These are phyloP conservation scores for Aphelinus certus DNA, from an alignment of 1,140 invertebrate species.

Conservation along the genomic window DNA sequence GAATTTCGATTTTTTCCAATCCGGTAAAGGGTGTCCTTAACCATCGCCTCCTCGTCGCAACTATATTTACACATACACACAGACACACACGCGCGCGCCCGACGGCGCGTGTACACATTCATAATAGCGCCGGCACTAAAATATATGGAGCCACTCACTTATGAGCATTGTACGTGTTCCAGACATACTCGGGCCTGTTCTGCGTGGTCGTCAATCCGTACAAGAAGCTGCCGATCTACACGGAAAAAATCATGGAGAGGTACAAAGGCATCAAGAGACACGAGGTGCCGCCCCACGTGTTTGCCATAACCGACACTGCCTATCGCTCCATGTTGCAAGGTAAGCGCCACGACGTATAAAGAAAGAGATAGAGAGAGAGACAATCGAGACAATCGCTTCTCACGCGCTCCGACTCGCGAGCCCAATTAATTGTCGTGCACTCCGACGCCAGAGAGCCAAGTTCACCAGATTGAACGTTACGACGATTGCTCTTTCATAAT, in stretches of 20 bases:
- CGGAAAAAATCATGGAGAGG: conserved; percentile 98
- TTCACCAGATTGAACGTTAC: too few relatives aligned
- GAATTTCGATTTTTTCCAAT: too few relatives aligned
- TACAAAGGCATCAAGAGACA: conserved; percentile 99
- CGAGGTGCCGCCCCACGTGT: conserved; percentile 99
- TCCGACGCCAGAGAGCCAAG: too few relatives aligned
- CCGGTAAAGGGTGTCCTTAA: too few relatives aligned
- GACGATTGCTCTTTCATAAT: too few relatives aligned
- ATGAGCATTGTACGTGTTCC: conserved; percentile 60
- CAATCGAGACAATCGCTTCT: too few relatives aligned
- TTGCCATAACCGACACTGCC: conserved; percentile 98
- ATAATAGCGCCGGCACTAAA: neutral
- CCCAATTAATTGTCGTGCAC: too few relatives aligned
- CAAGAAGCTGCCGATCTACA: conserved; percentile 98
- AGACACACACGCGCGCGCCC: too few relatives aligned
- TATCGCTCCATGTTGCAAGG: conserved; percentile 99
- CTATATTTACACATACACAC: too few relatives aligned
- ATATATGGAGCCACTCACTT: neutral
- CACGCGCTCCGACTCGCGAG: too few relatives aligned
- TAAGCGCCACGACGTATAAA: conserved; percentile 54
- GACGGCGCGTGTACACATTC: neutral
- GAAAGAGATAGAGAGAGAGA: too few relatives aligned
- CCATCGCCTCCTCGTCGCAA: too few relatives aligned
- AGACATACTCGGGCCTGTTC: conserved; percentile 99
- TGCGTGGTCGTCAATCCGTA: conserved; percentile 99